Conservation (phyloP, 2,113 vertebrate genomes). For the Copsychus sechellarum region DNA sequence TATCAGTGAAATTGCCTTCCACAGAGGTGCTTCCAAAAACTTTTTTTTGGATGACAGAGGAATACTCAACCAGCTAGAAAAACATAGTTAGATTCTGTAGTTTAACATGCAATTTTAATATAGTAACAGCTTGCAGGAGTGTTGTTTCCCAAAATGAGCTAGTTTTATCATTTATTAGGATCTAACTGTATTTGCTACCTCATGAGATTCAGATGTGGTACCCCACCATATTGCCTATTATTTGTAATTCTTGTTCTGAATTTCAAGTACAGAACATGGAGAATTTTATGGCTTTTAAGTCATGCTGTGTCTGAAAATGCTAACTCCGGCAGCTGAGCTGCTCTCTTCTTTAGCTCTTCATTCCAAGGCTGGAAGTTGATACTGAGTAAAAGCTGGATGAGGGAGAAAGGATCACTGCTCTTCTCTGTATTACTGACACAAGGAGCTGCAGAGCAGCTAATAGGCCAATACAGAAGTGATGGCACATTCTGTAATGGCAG, state of each 20-base stretch:
- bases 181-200: not conserved
- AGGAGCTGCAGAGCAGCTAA: not conserved
- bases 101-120: not conserved
- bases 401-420: not conserved
- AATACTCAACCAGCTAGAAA: not conserved
- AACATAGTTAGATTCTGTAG: not conserved
- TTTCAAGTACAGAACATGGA: not conserved
- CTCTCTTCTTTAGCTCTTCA: not conserved
- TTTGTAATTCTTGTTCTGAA: not conserved
- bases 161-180: not conserved
- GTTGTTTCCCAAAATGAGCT: not conserved
- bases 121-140: not conserved
- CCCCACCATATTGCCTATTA: not conserved
- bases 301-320: not conserved
- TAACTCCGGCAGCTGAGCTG: not conserved
- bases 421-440: not conserved
- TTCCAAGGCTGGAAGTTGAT: not conserved
- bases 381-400: not conserved
- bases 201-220: not conserved
- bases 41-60: not conserved
- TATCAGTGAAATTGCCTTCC: not conserved
- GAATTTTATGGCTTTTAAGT: not conserved
- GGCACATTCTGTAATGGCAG: rapidly evolving
- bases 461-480: not conserved
- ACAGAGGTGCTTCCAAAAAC: not conserved